phyloP scores from a whole-genome alignment of 2,113 vertebrate genomes.

The Brachyhypopomus occidentalis region DNA sequence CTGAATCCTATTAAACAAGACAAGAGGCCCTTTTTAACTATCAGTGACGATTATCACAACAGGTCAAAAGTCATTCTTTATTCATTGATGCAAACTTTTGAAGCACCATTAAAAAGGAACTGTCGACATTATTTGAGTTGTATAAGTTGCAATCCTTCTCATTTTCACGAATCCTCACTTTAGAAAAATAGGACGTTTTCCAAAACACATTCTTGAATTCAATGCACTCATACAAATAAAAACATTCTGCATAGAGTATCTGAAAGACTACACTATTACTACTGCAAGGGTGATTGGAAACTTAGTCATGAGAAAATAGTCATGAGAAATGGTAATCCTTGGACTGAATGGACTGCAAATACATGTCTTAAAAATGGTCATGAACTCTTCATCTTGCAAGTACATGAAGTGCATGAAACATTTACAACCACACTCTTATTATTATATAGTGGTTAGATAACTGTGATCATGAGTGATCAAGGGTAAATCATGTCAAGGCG shows the following conservation, averaged over 20 bases:
- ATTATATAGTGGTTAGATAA: not conserved
- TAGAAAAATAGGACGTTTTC: not conserved
- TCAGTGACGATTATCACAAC: slow-evolving; percentile 35
- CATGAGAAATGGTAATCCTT: too few species aligned
- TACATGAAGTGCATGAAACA: not conserved
- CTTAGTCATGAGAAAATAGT: too few species aligned
- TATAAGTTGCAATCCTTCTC: slow-evolving; percentile 4
- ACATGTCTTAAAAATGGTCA: too few species aligned
- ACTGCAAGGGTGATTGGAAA: too few species aligned
- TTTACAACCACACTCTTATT: not conserved
- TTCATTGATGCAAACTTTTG: slow-evolving; percentile 14
- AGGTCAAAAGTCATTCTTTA: slow-evolving; percentile 33
- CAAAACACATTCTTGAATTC: too few species aligned
- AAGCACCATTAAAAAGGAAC: not conserved
- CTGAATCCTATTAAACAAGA: slow-evolving; percentile 37
- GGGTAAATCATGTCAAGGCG: not conserved
- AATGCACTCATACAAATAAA: too few species aligned
- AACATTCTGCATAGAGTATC: too few species aligned
- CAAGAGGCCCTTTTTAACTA: slow-evolving; percentile 16
- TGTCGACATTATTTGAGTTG: not conserved
- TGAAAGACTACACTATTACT: too few species aligned
- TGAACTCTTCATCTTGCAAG: too few species aligned
- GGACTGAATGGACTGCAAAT: too few species aligned
- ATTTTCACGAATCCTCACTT: not conserved
- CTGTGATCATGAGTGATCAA: not conserved